Conservation (phyloP, 2,113 vertebrate species). For the Tragelaphus scriptus region DNA sequence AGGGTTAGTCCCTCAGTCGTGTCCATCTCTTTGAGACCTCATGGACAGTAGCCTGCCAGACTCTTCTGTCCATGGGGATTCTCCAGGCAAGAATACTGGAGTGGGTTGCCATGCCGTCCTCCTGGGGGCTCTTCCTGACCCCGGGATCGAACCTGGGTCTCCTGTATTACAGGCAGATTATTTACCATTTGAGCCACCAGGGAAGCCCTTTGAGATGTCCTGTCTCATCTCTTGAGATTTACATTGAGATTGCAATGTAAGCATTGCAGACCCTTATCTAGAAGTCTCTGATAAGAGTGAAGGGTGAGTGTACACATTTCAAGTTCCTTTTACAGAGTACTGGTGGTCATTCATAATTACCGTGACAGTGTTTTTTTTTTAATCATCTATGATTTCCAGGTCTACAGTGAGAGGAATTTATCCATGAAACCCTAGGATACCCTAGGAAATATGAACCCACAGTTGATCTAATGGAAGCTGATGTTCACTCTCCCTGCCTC, state of each 20-base stretch:
- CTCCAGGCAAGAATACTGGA: neutral
- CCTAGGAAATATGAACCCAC: neutral
- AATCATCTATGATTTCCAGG: neutral
- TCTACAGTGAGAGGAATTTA: neutral
- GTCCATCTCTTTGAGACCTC: neutral
- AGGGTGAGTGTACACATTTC: neutral
- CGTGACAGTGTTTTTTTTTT: neutral
- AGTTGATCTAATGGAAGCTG: fast-evolving
- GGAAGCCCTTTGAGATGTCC: neutral
- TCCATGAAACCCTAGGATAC: fast-evolving
- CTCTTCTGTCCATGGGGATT: neutral
- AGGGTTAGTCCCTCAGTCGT: fast-evolving
- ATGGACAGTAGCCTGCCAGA: fast-evolving
- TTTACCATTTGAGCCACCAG: neutral
- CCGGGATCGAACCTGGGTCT: neutral
- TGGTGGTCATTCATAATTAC: neutral
- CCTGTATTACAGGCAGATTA: neutral
- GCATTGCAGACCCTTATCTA: neutral
- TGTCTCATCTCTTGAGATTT: neutral
- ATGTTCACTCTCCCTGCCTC: no score
- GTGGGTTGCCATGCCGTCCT: neutral
- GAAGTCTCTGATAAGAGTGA: neutral
- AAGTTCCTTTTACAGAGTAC: neutral
- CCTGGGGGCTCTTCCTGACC: neutral
- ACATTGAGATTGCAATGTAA: no score